phyloP scores from a whole-genome alignment of 2,888 invertebrate species.

The Elmis aenea region DNA sequence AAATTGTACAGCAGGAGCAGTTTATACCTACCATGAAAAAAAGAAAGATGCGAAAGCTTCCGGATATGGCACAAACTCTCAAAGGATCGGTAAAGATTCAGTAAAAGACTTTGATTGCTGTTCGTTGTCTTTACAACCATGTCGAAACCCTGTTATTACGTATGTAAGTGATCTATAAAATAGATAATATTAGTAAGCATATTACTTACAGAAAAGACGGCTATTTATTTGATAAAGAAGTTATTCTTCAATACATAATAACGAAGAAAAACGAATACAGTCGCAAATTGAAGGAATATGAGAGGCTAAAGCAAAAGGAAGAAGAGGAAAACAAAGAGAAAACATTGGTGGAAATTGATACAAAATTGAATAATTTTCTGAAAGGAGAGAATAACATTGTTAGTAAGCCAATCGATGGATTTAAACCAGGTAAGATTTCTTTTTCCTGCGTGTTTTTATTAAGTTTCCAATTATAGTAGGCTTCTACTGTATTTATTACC shows the following conservation, averaged over 20 bases:
- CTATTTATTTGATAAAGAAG: conserved; percentile 93
- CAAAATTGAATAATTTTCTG: conserved; percentile 72
- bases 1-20: conserved; percentile 97
- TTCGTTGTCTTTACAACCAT: conserved; percentile 93
- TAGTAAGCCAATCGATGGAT: conserved; percentile 46
- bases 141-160: conserved; percentile 87
- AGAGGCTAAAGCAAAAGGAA: conserved; percentile 76
- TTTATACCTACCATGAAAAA: conserved; percentile 97
- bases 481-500: too few species aligned
- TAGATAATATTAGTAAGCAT: too few species aligned
- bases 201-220: conserved; percentile 72
- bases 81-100: conserved; percentile 90
- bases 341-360: conserved; percentile 67
- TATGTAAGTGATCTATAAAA: too few species aligned
- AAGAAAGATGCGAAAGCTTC: conserved; percentile 92
- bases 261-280: conserved; percentile 90
- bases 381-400: conserved; percentile 77
- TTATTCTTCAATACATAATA: conserved; percentile 90
- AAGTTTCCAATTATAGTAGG: background rate
- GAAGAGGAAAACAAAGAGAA: conserved; percentile 65
- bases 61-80: conserved; percentile 84
- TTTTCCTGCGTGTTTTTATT: conserved; percentile 1
- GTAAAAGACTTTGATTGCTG: conserved; percentile 97
- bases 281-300: conserved; percentile 86
- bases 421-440: conserved; percentile 33